Percentiles rank a stretch among this genome's conserved stretches.
phyloP scores from a whole-genome alignment of 2,797 vertebrate genomes.

The Sebastes umbrosus region DNA sequence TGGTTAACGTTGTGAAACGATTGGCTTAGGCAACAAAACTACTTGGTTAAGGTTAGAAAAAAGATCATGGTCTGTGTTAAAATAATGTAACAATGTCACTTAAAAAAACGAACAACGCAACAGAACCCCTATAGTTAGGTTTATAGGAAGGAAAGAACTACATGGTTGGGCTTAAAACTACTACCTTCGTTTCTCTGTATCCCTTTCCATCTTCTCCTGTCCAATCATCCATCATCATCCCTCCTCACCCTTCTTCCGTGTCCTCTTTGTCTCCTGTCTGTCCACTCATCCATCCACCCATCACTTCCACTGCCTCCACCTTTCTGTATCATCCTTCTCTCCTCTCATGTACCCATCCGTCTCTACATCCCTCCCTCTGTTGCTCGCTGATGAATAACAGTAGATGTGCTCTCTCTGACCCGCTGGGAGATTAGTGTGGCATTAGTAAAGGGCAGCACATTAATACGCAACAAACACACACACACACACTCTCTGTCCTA shows the following conservation, averaged over 20 bases:
- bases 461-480: conserved; percentile 80
- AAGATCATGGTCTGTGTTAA: no score
- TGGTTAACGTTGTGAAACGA: no score
- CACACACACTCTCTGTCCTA: background rate
- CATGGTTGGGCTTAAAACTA: no score
- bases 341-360: conserved; percentile 17
- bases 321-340: conserved; percentile 8
- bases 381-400: conserved; percentile 71
- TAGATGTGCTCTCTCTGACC: conserved; percentile 84
- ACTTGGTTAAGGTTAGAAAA: no score
- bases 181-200: background rate
- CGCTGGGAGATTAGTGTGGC: conserved; percentile 90
- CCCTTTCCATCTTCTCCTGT: background rate
- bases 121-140: no score
- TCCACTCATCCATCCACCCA: background rate
- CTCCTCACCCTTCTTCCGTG: background rate
- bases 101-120: no score
- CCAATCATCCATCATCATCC: conserved; percentile 21
- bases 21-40: no score
- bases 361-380: conserved; percentile 15
- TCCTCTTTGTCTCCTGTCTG: conserved; percentile 4
- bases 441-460: conserved; percentile 91
- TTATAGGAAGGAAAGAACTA: no score
- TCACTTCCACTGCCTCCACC: background rate
- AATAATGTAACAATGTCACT: no score